Conservation (phyloP, 2,888 invertebrate species). For the Nomada ferruginata region DNA sequence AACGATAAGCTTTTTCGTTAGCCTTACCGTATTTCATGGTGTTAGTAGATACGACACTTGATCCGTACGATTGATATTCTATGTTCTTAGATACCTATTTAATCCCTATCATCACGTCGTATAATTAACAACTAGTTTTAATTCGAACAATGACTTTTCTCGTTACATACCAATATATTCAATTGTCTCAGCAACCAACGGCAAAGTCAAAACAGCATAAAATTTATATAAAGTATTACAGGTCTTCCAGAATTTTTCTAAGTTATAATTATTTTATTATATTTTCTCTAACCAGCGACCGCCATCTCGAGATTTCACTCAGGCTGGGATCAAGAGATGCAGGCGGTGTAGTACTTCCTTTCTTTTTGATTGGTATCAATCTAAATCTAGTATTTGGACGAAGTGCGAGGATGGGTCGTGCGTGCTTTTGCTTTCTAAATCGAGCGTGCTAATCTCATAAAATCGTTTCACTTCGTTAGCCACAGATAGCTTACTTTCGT, state of each 20-base stretch:
- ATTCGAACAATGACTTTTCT: constrained; percentile 63
- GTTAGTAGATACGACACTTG: constrained; percentile 69
- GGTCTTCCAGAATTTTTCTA: constrained; percentile 78
- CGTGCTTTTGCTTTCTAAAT: constrained; percentile 77
- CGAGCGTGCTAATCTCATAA: constrained; percentile 73
- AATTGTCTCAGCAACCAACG: constrained; percentile 71
- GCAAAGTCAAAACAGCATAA: constrained; percentile 66
- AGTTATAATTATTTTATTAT: constrained; percentile 71
- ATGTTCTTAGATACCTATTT: constrained; percentile 60
- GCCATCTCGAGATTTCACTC: constrained; percentile 67
- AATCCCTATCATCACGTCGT: constrained; percentile 66
- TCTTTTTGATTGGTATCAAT: constrained; percentile 81
- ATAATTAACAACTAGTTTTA: constrained; percentile 70
- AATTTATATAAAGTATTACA: constrained; percentile 76
- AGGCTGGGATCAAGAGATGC: constrained; percentile 64
- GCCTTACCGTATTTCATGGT: constrained; percentile 59
- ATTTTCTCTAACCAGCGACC: constrained; percentile 71
- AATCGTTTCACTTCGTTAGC: constrained; percentile 69
- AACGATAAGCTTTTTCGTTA: constrained; percentile 66
- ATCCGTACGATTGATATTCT: constrained; percentile 60
- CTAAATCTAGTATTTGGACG: constrained; percentile 83
- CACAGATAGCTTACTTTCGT: constrained; percentile 70
- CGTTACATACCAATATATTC: constrained; percentile 67
- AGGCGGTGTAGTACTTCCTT: constrained; percentile 62
- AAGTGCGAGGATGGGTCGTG: constrained; percentile 82